Base-by-base conservation (phyloP, 2,888 invertebrate species). In the Sinopyrophorus schimmeli region DNA sequence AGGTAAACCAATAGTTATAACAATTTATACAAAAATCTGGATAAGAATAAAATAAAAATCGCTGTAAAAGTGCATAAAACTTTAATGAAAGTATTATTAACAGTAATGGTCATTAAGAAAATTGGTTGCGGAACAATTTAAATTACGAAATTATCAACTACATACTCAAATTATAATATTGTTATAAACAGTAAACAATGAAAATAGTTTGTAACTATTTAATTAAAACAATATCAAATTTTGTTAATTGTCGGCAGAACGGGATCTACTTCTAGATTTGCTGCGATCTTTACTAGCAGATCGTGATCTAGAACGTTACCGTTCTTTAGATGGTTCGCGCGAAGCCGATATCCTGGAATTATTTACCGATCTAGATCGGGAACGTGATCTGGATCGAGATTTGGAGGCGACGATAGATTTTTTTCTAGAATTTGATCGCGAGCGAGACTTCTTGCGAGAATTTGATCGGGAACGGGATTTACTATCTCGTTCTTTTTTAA, bases 381-480 rank as follows among this genome's bases (percentile, higher is more conserved):
- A 53, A 12, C 47, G 35, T 15, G 77, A 76, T 55, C 76, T 75
- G n/a, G 46, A 49, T 11, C 53, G 48, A 3, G 57, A 55, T 16
- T 49, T 41, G 5, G 53, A 54, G 11, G 47, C 46, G 2, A 38
- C 50, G 5, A 31, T 28, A 5, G 53, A 49, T 27, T 50, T 52
- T 35, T 47, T 44, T 21, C 50, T 39, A 6, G 56, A 56, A 21
- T 54, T 55, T 4, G 59, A 59, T 10, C 59, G 58, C 3, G 63
- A 72, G 26, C 71, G 67, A n/a, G 67, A 67, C 43, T 71, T 71
- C 28, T 67, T 70, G 14, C 71, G 66, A 15, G 73, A 72, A 20
- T 68, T 62, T 28, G 74, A 71, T 39, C 72, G 66, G 2, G 73
- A 75, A 44, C 75, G 67, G 12, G 73, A 70, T 47, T 68, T 65